Conservation (phyloP, 2,113 vertebrate genomes). For the Muntiacus muntjak region DNA sequence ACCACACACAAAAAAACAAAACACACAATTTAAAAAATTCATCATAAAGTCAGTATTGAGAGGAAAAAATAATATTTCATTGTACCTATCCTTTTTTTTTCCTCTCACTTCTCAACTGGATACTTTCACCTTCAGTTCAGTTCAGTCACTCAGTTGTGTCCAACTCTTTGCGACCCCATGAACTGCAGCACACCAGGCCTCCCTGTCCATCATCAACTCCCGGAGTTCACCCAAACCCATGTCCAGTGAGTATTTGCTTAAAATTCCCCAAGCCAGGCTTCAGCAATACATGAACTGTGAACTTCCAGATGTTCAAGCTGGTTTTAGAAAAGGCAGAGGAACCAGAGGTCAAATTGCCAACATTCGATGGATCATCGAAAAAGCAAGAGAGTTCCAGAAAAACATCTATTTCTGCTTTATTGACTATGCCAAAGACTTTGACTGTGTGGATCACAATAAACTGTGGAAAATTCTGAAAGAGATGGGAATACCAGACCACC, state of each 20-base stretch:
- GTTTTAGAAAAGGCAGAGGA: neutral
- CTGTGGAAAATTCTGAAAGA: neutral
- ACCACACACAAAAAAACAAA: neutral
- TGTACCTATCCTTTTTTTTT: neutral
- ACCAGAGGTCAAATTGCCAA: neutral
- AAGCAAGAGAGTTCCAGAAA: neutral
- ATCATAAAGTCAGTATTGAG: neutral
- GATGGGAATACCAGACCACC: neutral
- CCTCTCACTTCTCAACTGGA: neutral
- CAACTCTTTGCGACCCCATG: neutral
- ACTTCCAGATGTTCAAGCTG: neutral
- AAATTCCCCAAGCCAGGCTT: neutral
- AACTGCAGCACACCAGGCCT: neutral
- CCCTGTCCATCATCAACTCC: neutral
- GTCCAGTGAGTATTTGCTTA: neutral
- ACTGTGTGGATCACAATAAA: neutral
- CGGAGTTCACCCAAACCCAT: neutral
- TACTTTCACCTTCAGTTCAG: neutral
- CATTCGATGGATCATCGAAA: neutral
- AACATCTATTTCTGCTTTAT: neutral
- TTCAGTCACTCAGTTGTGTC: neutral
- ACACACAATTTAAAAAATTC: neutral
- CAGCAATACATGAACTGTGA: fast-evolving
- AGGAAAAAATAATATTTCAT: neutral
- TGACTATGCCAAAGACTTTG: neutral